Base-by-base conservation (phyloP, 2,113 vertebrate genomes). In the Chlamydotis undulata region DNA sequence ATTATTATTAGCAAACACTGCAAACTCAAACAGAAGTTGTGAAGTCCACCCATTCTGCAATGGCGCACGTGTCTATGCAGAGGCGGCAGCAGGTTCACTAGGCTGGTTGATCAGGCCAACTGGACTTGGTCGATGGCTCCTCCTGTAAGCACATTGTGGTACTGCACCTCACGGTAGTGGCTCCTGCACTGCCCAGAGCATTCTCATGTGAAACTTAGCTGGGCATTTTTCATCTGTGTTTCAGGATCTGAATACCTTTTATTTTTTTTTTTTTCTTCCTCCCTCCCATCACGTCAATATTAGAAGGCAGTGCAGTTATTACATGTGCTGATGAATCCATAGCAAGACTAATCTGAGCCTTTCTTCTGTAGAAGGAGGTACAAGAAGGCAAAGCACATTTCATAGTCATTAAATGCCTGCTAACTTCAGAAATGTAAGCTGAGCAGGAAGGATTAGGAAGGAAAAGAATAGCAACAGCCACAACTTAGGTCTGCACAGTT, bases 371-470 rank as follows among this genome's bases (percentile, higher is more conserved):
- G 76, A 61, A 82, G 50, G 76, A 90, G 33, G 23, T 39, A 55
- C 22, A 39, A 87, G 80, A 87, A 87, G 57, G 28, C 92, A 87
- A 95, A 87, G 28, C 35, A 80, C 39, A 61, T 92, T 95, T 95
- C 59, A 49, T 57, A 81, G 50, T 33, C 69, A 65, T 78, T 76
- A 87, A 89, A 94, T 56, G 59, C 45, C 52, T 85, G 80, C 78
- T 73, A 63, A 56, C 79, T 90, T 91, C 67, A 87, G 73, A 87
- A 85, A 90, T 50, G 67, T 77, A 82, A 94, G 18, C 41, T 87
- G 64, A 78, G 37, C 13, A 24, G 45, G 41, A 93, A 91, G 85
- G 59, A 91, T 83, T 87, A 86, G 37, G 65, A 91, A 69, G 22
- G 39, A 43, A 92, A 88, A 89, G 53, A 93, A 73, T 24, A 90